Base-by-base conservation (phyloP, 2,113 vertebrate species). In the Colius striatus region DNA sequence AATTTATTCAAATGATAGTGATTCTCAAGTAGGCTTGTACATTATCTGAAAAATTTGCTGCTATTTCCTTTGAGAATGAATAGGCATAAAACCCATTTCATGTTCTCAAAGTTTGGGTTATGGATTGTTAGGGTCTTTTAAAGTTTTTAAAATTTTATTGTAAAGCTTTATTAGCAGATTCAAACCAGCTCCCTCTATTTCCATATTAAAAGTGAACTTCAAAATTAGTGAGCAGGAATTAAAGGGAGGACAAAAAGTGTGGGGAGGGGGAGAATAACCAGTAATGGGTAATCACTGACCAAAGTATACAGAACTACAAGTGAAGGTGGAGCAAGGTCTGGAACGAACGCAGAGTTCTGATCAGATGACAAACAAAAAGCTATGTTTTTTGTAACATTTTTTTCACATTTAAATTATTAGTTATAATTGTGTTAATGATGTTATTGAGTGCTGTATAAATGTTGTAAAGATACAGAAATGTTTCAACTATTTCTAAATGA, bases 401-500 rank as follows among this genome's bases (percentile, higher is more conserved):
- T 88, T 41, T 41, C 38, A 16, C 10, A 47, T 10, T 90, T 92
- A 90, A 72, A 23, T 65, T n/a, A 48, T 55, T 77, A 82, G n/a
- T 3, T 73, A 13, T 76, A 36, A 53, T 41, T 61, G 45, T 63
- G 51, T 70, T 84, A 38, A 54, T 65, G 32, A 30, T 54, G 29
- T 36, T 81, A 4, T 12, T 12, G 32, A 6, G 26, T 87, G 54
- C 57, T 51, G 26, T 53, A 32, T 89, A 89, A 87, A 47, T 32
- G 57, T n/a, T 58, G 16, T 54, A 73, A 80, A 73, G 38, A 41
- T 27, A 38, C 5, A 34, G 15, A 45, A 60, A 47, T n/a, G 25
- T 85, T 82, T 85, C 27, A 60, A 3, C 87, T 82, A 41, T 70
- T 93, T 78, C 25, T 93, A 51, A 51, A 92, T 67, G 17, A 43